These are phyloP conservation scores for Telenomus remus DNA, from an alignment of 1,140 invertebrate genomes.

Conservation along the genomic window DNA sequence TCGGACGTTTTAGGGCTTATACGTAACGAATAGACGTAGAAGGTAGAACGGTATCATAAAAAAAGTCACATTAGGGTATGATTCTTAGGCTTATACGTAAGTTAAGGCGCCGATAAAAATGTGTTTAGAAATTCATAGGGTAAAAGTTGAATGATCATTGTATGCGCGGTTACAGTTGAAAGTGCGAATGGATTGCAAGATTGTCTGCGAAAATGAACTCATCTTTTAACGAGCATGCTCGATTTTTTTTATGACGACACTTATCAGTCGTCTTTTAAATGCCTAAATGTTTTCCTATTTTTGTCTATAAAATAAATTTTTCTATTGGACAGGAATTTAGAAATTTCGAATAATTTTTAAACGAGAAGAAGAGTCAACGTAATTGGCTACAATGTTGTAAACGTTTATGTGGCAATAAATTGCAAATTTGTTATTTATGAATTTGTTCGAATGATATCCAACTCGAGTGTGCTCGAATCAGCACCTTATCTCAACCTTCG, in stretches of 20 bases:
- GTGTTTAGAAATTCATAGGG: conserved; percentile 28
- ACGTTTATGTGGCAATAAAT: no score
- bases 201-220: conserved; percentile 30
- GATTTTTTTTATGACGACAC: not conserved
- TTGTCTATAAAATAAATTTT: not conserved
- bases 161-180: conserved; percentile 24
- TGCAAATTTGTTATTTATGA: no score
- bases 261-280: not conserved
- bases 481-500: conserved; percentile 13
- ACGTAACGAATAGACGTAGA: conserved; percentile 53
- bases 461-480: conserved; percentile 46
- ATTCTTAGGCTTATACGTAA: conserved; percentile 50
- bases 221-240: conserved; percentile 45
- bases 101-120: conserved; percentile 50
- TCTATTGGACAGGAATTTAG: no score
- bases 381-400: no score
- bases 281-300: not conserved
- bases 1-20: conserved; percentile 42
- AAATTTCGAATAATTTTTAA: no score
- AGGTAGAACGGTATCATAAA: conserved; percentile 41
- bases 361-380: no score
- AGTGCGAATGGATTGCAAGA: conserved; percentile 17
- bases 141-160: conserved; percentile 27
- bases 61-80: conserved; percentile 41
- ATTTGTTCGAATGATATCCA: no score